A percentile compares a stretch with the other conserved stretches of the same genome.
phyloP scores from a whole-genome alignment of 2,113 vertebrate species.

The Sapajus apella region DNA sequence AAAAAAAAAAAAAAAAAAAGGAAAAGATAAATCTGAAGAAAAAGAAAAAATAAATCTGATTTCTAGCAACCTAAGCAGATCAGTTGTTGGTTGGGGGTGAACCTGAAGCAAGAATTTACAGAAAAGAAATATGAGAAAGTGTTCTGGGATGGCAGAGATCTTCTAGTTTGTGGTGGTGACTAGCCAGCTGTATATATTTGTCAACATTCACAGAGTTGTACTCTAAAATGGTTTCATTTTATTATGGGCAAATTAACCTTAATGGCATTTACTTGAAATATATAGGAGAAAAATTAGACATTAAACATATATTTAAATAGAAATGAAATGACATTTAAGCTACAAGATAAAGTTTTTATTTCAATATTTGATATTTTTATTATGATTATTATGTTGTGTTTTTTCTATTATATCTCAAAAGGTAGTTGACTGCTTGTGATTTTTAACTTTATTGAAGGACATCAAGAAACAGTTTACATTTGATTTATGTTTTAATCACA shows the following conservation, averaged over 20 bases:
- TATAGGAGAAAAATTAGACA: background rate
- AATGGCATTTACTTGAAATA: background rate
- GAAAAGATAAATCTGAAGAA: too few species aligned
- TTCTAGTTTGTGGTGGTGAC: background rate
- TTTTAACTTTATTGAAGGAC: conserved; percentile 9
- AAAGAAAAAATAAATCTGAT: background rate
- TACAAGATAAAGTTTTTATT: background rate
- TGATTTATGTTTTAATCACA: conserved; percentile 31
- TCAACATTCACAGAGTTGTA: background rate
- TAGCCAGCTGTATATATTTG: background rate
- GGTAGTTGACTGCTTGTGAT: background rate
- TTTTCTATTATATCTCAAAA: background rate
- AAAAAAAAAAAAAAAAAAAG: too few species aligned
- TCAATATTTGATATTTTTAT: background rate
- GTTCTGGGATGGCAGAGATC: background rate
- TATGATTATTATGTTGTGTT: background rate
- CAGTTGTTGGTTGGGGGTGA: background rate
- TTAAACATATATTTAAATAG: background rate
- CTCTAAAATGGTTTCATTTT: background rate
- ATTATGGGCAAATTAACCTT: background rate
- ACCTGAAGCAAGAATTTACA: background rate
- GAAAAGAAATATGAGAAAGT: background rate
- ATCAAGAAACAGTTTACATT: background rate
- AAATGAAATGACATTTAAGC: background rate
- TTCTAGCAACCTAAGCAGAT: background rate